Conservation (phyloP, 2,888 invertebrate genomes). For the Selenia dentaria region DNA sequence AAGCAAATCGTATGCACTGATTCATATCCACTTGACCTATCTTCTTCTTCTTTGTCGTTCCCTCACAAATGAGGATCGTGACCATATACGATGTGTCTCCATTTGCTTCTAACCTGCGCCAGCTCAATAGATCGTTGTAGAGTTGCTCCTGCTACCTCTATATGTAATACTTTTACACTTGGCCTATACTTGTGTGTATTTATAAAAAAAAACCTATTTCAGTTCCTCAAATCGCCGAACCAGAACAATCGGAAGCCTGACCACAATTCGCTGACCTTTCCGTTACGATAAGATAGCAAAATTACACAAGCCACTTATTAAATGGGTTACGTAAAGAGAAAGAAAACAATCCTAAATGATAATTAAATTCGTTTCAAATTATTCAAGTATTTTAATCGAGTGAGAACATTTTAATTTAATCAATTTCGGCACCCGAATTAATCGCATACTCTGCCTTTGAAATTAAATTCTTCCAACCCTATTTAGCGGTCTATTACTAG, state of each 20-base stretch:
- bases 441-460: constrained; percentile 1
- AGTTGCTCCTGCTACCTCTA: no score
- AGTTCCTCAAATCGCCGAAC: constrained; percentile 34
- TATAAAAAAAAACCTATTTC: neutral
- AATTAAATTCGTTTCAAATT: neutral
- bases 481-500: constrained; percentile 6
- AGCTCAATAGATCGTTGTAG: no score
- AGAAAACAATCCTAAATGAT: constrained; percentile 40
- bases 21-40: no score
- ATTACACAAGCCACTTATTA: constrained; percentile 57
- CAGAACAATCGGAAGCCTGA: constrained; percentile 66
- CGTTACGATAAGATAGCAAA: constrained; percentile 71
- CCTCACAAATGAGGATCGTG: no score
- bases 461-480: constrained; percentile 3
- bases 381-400: constrained; percentile 1
- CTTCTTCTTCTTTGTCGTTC: no score
- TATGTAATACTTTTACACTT: no score
- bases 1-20: no score
- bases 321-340: constrained; percentile 48
- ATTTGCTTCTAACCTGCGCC: no score
- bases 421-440: neutral
- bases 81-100: no score
- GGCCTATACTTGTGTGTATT: no score
- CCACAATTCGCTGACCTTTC: constrained; percentile 68
- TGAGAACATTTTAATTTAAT: constrained; percentile 2